Evolutionary conservation across 2,797 vertebrate species (phyloP).

Genomic region (Sarcoramphus papa): DNA sequence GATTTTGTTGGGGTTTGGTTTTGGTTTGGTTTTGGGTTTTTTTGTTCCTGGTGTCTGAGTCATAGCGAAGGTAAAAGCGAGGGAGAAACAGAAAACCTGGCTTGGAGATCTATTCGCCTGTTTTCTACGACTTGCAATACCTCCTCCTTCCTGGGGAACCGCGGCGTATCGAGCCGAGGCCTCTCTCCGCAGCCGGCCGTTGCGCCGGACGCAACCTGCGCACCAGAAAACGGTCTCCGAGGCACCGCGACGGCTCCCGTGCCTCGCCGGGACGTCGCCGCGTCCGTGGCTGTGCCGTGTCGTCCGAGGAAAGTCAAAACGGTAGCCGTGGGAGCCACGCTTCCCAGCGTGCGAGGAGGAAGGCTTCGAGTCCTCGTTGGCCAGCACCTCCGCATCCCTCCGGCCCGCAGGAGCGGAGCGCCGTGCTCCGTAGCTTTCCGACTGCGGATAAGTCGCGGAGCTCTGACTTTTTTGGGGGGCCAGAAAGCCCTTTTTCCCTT

Average conservation of each 20-base stretch:
- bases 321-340: background rate
- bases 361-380: background rate
- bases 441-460: too few relatives aligned
- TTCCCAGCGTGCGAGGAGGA: background rate
- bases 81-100: background rate
- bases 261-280: too few relatives aligned
- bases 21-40: background rate
- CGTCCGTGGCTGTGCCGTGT: fast-evolving
- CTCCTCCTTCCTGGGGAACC: background rate
- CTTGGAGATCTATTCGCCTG: background rate
- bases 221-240: background rate
- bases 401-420: background rate
- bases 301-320: background rate
- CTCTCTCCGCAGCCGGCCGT: background rate
- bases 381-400: background rate
- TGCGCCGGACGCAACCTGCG: fast-evolving
- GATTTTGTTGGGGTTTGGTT: too few relatives aligned
- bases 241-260: background rate
- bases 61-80: background rate
- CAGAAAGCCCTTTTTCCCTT: background rate
- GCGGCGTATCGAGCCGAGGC: background rate
- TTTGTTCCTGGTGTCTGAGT: background rate
- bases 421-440: background rate
- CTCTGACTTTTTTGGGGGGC: background rate
- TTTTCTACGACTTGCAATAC: background rate